A percentile compares a stretch with the other conserved stretches of the same genome.
These are phyloP conservation scores for Micronycteris hirsuta DNA, from an alignment of 2,113 vertebrate genomes.

Conservation along the genomic window DNA sequence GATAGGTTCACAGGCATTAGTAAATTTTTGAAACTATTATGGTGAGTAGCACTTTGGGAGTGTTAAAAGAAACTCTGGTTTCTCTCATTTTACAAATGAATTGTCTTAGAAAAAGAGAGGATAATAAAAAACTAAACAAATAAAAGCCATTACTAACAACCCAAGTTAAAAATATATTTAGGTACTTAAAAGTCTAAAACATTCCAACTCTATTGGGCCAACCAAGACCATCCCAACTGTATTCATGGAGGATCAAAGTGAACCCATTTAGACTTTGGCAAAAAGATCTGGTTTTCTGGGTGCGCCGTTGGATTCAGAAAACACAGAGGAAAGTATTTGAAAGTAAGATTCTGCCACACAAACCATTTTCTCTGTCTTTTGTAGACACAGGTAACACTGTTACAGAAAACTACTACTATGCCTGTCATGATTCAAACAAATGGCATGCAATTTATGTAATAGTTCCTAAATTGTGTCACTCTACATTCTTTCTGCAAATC, in stretches of 20 bases:
- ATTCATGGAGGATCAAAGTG: not conserved
- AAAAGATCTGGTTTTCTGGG: not conserved
- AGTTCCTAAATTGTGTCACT: not conserved
- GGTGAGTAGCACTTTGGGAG: not conserved
- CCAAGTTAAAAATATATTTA: not conserved
- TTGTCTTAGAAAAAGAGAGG: not conserved
- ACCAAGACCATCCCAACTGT: not conserved
- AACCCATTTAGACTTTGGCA: not conserved
- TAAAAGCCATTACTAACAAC: not conserved
- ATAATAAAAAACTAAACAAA: not conserved
- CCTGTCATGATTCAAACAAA: conserved; percentile 30
- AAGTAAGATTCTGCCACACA: not conserved
- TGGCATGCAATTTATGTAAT: not conserved
- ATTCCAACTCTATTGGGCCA: not conserved
- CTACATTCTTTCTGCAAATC: not conserved
- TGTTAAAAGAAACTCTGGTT: not conserved
- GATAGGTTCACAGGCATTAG: not conserved
- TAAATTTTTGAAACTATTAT: not conserved
- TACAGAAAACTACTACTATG: not conserved
- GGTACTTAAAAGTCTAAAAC: not conserved
- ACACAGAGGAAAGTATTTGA: not conserved
- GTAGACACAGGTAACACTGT: not conserved
- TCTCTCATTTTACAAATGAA: not conserved
- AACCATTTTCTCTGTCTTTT: not conserved
- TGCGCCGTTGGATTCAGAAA: not conserved